Evolutionary conservation across 2,113 vertebrate genomes (phyloP).

Genomic region (Muscicapa adusta): DNA sequence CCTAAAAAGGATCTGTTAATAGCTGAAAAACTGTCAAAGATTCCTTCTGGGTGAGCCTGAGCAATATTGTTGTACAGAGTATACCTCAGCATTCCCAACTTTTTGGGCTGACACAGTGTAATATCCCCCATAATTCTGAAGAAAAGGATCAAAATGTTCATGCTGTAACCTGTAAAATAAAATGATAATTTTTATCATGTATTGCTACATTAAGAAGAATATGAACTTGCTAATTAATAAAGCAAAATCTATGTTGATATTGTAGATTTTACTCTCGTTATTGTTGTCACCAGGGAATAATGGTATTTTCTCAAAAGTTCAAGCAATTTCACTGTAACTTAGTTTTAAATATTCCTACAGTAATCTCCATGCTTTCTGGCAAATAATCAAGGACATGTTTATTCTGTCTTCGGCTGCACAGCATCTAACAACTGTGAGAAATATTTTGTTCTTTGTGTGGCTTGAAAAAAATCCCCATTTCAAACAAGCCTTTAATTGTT

Average conservation of each 20-base stretch:
- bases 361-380: not conserved
- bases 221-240: not conserved
- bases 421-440: not conserved
- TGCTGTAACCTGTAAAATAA: not conserved
- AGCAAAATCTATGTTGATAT: not conserved
- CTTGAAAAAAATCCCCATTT: not conserved
- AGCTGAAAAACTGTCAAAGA: not conserved
- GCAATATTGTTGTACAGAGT: not conserved
- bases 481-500: not conserved
- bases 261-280: not conserved
- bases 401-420: not conserved
- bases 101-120: not conserved
- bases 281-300: not conserved
- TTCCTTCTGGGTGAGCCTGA: not conserved
- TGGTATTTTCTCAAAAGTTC: not conserved
- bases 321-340: not conserved
- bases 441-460: not conserved
- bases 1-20: not conserved
- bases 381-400: not conserved
- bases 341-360: not conserved
- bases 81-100: not conserved
- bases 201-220: not conserved
- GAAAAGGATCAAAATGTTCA: not conserved
- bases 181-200: not conserved
- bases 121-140: not conserved